These are phyloP conservation scores for Amiota minor DNA, from an alignment of 2,888 invertebrate species.

Conservation along the genomic window DNA sequence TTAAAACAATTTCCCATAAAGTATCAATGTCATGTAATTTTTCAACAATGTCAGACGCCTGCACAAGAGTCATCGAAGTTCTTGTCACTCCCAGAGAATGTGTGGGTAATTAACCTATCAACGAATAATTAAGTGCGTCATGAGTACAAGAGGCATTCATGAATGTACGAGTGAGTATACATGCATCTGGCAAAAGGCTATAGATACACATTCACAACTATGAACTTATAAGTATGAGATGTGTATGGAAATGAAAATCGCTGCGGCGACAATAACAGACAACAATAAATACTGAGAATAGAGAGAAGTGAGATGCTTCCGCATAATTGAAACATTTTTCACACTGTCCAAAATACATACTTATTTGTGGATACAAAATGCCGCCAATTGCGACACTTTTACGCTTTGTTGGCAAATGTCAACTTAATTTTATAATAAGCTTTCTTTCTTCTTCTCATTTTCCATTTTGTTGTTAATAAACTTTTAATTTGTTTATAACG, in stretches of 20 bases:
- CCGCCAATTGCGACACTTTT: conserved; percentile 17
- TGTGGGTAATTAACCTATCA: conserved; percentile 30
- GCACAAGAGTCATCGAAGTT: too few relatives aligned
- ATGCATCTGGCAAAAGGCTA: too few relatives aligned
- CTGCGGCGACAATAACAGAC: background rate
- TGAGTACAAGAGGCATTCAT: background rate
- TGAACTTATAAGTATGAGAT: background rate
- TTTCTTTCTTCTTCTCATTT: background rate
- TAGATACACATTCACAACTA: too few relatives aligned
- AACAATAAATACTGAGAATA: conserved; percentile 2
- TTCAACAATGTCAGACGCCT: too few relatives aligned
- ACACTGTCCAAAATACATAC: conserved; percentile 14
- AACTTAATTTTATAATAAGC: conserved; percentile 12
- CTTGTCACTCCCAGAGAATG: background rate
- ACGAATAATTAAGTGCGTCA: conserved; percentile 30
- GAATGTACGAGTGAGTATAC: too few relatives aligned
- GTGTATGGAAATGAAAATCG: conserved; percentile 11
- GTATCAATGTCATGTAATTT: too few relatives aligned
- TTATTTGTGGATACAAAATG: background rate
- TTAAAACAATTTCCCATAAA: too few relatives aligned
- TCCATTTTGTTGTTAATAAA: conserved; percentile 2
- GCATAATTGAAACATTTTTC: conserved; percentile 34
- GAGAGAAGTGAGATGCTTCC: conserved; percentile 22
- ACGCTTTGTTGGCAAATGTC: conserved; percentile 21
- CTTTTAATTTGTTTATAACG: conserved; percentile 24